Base-by-base conservation (phyloP, 2,888 invertebrate genomes). In the Apoda limacodes region DNA sequence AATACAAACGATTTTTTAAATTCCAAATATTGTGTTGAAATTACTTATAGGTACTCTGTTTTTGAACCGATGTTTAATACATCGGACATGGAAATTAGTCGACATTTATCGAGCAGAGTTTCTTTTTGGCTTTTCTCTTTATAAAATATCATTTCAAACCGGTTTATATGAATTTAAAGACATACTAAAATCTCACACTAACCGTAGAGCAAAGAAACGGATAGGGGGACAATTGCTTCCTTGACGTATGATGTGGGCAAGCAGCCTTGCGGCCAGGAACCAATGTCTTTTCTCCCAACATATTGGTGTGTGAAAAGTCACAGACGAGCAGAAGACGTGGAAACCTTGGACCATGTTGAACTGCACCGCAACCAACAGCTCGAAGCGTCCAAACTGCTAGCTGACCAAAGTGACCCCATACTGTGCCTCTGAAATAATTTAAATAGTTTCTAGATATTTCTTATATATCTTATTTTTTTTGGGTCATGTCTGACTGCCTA, bases 221-320 rank as follows among this genome's bases (percentile, higher is more conserved):
- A 28, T 62, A 76, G 0, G 52, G 30, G 1, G 63, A 57, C 14
- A 57, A 38, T 0, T 42, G 30, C 13, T 48, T 51, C 13, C 75
- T 42, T 0, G 42, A 45, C 0, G 62, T 68, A 7, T 65, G 62
- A 0, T 47, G 30, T 0, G 78, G 78, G 15, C 78, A 78, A 0
- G 54, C 46, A 0, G 52, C 54, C 19, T 55, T 2, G 0, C 55
- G 40, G 0, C 78, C 78, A 0, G 67, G 52, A 0, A 45, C 47
- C 2, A 76, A 26, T 1, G 78, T 78, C 30, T 54, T 48, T 43
- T 76, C 70, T 0, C 78, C 78, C 33, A 80, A 48, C 78, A 80
- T 78, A 45, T 80, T 78, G 5, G 76, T 80, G 50, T 80, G 78
- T 0, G 78, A 78, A 60, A 71, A 80, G 50, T 80, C 78, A 21